Percentiles rank a stretch among this genome's conserved stretches.
These are phyloP conservation scores for Odontocolon sp. DNA, from an alignment of 2,888 invertebrate genomes.

Conservation along the genomic window DNA sequence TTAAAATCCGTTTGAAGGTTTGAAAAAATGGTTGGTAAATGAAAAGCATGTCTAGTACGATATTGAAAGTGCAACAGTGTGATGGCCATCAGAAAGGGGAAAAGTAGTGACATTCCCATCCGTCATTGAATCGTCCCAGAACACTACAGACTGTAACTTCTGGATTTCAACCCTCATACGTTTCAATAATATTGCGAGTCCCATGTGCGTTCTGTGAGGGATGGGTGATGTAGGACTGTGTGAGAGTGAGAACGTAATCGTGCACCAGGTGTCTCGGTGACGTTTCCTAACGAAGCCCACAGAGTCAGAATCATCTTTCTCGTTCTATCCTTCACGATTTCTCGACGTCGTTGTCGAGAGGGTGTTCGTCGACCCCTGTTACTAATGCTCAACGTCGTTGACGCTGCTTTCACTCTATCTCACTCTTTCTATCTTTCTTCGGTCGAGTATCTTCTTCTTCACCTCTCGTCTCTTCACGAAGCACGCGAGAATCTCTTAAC, in stretches of 20 bases:
- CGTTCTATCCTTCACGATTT: conserved; percentile 60
- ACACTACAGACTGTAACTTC: conserved; percentile 58
- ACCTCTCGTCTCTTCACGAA: conserved; percentile 46
- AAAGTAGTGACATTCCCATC: conserved; percentile 65
- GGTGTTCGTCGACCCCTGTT: conserved; percentile 48
- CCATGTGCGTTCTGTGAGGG: conserved; percentile 68
- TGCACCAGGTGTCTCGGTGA: conserved; percentile 78
- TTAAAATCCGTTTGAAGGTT: background rate
- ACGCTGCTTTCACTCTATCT: background rate
- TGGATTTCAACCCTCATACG: conserved; percentile 30
- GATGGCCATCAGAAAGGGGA: conserved; percentile 19
- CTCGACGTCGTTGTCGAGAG: conserved; percentile 49
- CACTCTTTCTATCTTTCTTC: too few species aligned
- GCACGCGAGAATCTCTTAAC: conserved; percentile 68
- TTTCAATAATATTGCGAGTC: conserved; percentile 57
- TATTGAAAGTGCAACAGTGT: conserved; percentile 42
- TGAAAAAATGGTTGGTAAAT: background rate
- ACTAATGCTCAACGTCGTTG: conserved; percentile 21
- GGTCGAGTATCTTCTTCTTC: conserved; percentile 31
- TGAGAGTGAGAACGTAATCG: conserved; percentile 74
- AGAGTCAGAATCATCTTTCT: conserved; percentile 61
- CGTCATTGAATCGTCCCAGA: conserved; percentile 73
- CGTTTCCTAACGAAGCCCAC: conserved; percentile 78
- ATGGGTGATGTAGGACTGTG: background rate
- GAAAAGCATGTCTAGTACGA: conserved; percentile 7